Conservation (phyloP, 2,113 vertebrate genomes). For the Mystacornis crossleyi region DNA sequence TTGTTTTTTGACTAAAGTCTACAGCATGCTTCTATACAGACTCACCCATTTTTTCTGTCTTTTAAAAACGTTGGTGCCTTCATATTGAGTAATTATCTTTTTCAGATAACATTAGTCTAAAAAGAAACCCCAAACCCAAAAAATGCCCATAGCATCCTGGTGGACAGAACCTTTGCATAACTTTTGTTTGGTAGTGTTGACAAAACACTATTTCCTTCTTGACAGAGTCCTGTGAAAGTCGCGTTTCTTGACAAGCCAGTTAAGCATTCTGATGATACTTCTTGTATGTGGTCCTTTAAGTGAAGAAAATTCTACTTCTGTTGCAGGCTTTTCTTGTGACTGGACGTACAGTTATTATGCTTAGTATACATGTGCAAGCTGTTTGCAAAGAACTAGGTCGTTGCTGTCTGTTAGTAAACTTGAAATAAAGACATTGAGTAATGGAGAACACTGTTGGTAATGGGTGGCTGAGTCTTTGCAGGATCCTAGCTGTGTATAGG, state of each 20-base stretch:
- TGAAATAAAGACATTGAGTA: background rate
- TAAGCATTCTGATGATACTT: background rate
- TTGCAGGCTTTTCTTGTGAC: background rate
- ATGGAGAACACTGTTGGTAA: background rate
- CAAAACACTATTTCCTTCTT: background rate
- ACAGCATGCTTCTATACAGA: background rate
- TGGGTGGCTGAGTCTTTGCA: background rate
- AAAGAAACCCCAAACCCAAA: background rate
- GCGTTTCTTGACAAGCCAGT: background rate
- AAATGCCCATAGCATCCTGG: background rate
- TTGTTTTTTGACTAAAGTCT: background rate
- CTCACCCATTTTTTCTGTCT: background rate
- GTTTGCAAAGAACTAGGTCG: background rate
- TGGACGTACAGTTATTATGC: background rate
- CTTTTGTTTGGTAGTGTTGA: background rate
- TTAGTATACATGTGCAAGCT: background rate
- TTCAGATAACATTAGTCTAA: background rate
- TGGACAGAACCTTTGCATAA: background rate
- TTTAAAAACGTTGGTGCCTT: background rate
- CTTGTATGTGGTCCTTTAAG: background rate
- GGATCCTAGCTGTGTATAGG: background rate
- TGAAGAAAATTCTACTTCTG: background rate
- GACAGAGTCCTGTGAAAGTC: background rate
- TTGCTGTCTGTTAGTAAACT: background rate
- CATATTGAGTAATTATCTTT: background rate